A percentile compares a stretch with the other conserved stretches of the same genome.
Evolutionary conservation across 2,113 vertebrate species (phyloP).

Genomic region (Pelusios castaneus): DNA sequence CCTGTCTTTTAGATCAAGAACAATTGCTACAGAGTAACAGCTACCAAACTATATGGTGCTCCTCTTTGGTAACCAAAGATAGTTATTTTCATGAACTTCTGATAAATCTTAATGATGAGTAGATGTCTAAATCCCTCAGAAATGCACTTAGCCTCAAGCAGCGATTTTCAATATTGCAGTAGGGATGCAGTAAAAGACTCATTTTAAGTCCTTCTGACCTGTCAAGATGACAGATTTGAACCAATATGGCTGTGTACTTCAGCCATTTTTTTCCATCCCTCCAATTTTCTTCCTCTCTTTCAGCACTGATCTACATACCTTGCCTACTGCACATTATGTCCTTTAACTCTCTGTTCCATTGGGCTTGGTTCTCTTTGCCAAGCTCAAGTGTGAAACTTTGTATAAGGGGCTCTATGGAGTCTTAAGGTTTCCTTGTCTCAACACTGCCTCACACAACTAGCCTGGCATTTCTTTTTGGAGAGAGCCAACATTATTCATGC

Average conservation of each 20-base stretch:
- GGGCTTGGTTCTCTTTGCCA: not conserved
- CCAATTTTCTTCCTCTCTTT: not conserved
- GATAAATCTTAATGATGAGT: constrained; percentile 33
- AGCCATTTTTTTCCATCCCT: constrained; percentile 9
- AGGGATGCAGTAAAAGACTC: not conserved
- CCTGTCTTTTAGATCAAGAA: constrained; percentile 8
- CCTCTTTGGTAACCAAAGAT: constrained; percentile 22
- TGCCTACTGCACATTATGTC: not conserved
- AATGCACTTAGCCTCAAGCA: constrained; percentile 37
- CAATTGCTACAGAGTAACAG: not conserved
- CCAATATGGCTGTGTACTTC: constrained; percentile 13
- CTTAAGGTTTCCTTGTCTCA: not conserved
- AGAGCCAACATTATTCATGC: not conserved
- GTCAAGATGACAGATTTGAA: constrained; percentile 28
- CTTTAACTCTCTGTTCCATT: not conserved
- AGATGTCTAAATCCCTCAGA: constrained; percentile 24
- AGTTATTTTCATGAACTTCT: constrained; percentile 34
- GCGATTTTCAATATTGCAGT: not conserved
- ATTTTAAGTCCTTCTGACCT: not conserved
- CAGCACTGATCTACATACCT: constrained; percentile 1
- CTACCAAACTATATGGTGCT: not conserved
- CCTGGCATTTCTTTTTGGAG: not conserved
- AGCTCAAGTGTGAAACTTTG: not conserved
- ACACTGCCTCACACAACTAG: not conserved
- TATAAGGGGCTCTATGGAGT: not conserved